These are phyloP conservation scores for Uloborus plumipes DNA, from an alignment of 2,888 invertebrate species.

Conservation along the genomic window DNA sequence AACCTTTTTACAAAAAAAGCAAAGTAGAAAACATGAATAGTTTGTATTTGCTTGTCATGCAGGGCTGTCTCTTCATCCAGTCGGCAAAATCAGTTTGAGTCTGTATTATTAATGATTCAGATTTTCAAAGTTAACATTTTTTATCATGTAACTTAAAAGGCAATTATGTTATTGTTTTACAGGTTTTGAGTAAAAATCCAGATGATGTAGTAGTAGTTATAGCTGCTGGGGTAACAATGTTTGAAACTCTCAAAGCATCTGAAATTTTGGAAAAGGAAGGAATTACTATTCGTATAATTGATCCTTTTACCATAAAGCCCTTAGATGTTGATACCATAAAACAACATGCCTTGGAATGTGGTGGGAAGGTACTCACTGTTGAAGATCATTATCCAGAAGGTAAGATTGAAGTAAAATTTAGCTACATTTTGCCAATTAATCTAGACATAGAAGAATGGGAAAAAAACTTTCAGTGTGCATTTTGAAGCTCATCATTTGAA, in stretches of 20 bases:
- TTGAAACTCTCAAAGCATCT: slow-evolving; percentile 90
- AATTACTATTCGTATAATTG: slow-evolving; percentile 85
- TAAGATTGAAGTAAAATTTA: slow-evolving; percentile 67
- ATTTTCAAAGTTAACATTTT: too few species aligned
- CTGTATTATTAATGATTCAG: too few species aligned
- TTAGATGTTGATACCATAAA: slow-evolving; percentile 85
- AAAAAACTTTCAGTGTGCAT: too few species aligned
- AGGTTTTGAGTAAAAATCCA: slow-evolving; percentile 82
- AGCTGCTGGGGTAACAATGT: slow-evolving; percentile 93
- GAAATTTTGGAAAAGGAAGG: slow-evolving; percentile 78
- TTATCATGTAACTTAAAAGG: too few species aligned
- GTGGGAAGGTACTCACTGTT: slow-evolving; percentile 88
- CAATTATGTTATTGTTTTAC: not conserved
- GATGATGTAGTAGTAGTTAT: slow-evolving; percentile 88
- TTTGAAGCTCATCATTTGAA: too few species aligned
- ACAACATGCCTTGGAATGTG: slow-evolving; percentile 82
- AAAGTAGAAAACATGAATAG: too few species aligned
- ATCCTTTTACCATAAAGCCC: slow-evolving; percentile 97
- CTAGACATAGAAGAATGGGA: too few species aligned
- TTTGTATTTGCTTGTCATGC: too few species aligned
- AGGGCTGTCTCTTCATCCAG: too few species aligned
- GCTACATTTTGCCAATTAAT: too few species aligned
- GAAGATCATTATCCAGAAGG: slow-evolving; percentile 98
- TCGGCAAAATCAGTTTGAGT: too few species aligned
- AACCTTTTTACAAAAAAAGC: too few species aligned